Base-by-base conservation (phyloP, 2,888 invertebrate species). In the Norana najaformis region DNA sequence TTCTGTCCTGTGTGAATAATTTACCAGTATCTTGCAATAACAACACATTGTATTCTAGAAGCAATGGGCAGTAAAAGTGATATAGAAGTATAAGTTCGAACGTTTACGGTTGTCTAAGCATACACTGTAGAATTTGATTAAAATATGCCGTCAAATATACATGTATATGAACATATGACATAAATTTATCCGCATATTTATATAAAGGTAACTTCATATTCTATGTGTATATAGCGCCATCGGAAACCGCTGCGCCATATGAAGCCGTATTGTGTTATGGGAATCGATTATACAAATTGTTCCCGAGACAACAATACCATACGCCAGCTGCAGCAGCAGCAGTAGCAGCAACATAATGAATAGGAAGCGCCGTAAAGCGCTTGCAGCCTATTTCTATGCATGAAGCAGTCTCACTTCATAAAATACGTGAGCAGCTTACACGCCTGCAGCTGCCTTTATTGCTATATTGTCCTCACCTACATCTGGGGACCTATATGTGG, bases 261-360 rank as follows among this genome's bases (percentile, higher is more conserved):
- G 11, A 8, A 69, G 69, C n/a, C 69, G 69, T 69, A 69, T 69
- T 30, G 8, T 11, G n/a, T 69, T 69, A 69, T n/a, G 69, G 69
- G n/a, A 69, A 69, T 69, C 69, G 69, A 69, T 69, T 69, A 69
- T 69, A n/a, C 30, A 69, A 69, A 69, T 69, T 69, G 69, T n/a
- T 69, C 30, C 69, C 30, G 8, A n/a, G 69, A 69, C 13, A 69
- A 69, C n/a, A n/a, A 69, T 6, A 11, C 69, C 69, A 69, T 1
- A 69, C 69, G 4, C n/a, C n/a, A n/a, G 30, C 69, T 69, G 69
- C 30, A 11, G n/a, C 11, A 11, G 69, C 30, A n/a, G n/a, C 69
- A n/a, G 69, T 8, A 11, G n/a, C 11, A 11, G 69, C 30, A n/a
- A 11, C 69, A n/a, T 30, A 69, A 69, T 69, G n/a, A 69, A 69